A percentile compares a stretch with the other conserved stretches of the same genome.
Conservation (phyloP, 2,888 invertebrate genomes). For the Polydrusus cervinus region DNA sequence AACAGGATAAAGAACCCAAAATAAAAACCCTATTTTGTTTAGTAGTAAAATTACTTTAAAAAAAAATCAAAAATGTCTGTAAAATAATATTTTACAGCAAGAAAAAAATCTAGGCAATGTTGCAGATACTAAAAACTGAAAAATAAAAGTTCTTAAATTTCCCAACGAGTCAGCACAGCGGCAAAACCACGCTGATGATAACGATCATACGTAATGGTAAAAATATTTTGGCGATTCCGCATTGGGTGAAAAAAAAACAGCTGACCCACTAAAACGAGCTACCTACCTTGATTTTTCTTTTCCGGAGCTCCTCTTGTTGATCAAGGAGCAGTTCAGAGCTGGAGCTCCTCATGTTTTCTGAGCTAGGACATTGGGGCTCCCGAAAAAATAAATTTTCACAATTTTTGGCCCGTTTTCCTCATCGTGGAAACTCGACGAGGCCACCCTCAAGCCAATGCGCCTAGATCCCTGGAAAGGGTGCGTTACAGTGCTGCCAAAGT, state of each 20-base stretch:
- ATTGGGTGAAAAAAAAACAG: conserved; percentile 39
- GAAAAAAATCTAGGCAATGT: neutral
- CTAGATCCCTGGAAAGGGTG: conserved; percentile 39
- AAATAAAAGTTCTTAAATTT: neutral
- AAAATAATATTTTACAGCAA: too few relatives aligned
- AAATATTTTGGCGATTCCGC: conserved; percentile 26
- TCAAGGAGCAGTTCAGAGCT: conserved; percentile 86
- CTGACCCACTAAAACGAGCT: conserved; percentile 33
- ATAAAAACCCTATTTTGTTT: too few relatives aligned
- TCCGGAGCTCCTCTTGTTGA: conserved; percentile 81
- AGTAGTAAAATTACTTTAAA: too few relatives aligned
- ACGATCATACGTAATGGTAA: neutral
- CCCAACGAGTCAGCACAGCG: conserved; percentile 6
- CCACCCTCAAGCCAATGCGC: conserved; percentile 46
- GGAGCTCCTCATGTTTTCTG: conserved; percentile 79
- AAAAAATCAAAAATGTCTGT: too few relatives aligned
- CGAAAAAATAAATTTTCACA: conserved; percentile 30
- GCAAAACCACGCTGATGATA: neutral
- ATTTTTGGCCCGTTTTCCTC: conserved; percentile 37
- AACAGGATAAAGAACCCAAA: too few relatives aligned
- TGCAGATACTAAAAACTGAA: neutral
- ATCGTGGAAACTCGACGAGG: conserved; percentile 41
- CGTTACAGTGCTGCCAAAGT: conserved; percentile 37
- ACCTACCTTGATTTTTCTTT: conserved; percentile 74
- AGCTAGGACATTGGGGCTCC: conserved; percentile 49